Conservation (phyloP, 2,888 invertebrate genomes). For the Apamea anceps region DNA sequence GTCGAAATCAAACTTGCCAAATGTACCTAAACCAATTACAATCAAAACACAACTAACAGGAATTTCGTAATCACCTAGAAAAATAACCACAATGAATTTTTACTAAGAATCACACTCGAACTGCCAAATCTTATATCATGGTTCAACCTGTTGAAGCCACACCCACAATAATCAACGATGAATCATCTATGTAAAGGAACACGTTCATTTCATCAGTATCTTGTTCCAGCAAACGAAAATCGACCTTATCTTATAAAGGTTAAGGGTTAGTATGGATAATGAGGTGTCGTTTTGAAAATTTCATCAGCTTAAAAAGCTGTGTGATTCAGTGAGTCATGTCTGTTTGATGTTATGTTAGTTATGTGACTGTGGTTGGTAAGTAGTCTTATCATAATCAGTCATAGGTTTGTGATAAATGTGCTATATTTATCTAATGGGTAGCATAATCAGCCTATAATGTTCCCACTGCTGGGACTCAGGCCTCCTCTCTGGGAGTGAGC, state of each 20-base stretch:
- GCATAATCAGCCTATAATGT: too few species aligned
- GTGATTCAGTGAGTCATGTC: slow-evolving; percentile 42
- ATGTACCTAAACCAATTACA: slow-evolving; percentile 12
- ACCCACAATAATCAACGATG: slow-evolving; percentile 57
- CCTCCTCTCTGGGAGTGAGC: too few species aligned
- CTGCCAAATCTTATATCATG: slow-evolving; percentile 6
- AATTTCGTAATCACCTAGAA: slow-evolving; percentile 3
- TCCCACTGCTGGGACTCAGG: too few species aligned
- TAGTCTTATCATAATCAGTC: slow-evolving; percentile 7
- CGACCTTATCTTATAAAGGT: rapidly evolving
- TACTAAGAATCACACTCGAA: slow-evolving; percentile 9
- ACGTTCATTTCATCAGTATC: slow-evolving; percentile 65
- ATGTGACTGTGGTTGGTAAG: slow-evolving; percentile 5
- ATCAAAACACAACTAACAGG: neutral
- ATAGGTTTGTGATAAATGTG: neutral
- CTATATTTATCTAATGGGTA: too few species aligned
- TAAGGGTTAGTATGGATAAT: neutral
- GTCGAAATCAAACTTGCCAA: neutral
- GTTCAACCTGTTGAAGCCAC: slow-evolving; percentile 39
- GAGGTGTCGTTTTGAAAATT: slow-evolving; percentile 25
- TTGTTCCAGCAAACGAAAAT: neutral
- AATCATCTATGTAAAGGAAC: slow-evolving; percentile 63
- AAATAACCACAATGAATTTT: neutral
- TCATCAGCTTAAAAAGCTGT: slow-evolving; percentile 45
- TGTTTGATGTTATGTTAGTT: slow-evolving; percentile 18